These are phyloP conservation scores for Sepiola atlantica DNA, from an alignment of 2,888 invertebrate species.

Conservation along the genomic window DNA sequence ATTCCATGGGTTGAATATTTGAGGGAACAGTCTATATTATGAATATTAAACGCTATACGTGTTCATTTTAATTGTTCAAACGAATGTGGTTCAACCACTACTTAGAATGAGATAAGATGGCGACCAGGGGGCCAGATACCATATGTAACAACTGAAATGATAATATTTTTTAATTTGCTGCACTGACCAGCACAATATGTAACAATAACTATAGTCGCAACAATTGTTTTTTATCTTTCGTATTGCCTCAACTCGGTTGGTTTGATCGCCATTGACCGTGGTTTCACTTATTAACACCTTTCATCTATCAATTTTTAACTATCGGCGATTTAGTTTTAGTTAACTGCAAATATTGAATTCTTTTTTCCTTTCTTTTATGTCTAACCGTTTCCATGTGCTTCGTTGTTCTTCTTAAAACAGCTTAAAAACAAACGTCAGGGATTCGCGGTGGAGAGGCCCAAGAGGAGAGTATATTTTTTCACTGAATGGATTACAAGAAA, in stretches of 20 bases:
- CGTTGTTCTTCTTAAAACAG: not conserved
- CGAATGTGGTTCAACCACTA: no score
- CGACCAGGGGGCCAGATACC: no score
- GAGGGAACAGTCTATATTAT: no score
- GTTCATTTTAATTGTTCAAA: no score
- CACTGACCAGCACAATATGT: no score
- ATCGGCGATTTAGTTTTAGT: no score
- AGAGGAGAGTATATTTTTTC: not conserved
- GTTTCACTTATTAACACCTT: not conserved
- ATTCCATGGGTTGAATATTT: no score
- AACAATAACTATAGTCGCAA: not conserved
- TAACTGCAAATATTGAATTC: not conserved
- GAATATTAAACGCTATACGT: no score
- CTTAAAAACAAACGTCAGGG: not conserved
- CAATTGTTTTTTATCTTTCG: not conserved
- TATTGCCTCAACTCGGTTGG: not conserved
- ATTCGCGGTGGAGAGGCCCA: not conserved
- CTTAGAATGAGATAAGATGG: no score
- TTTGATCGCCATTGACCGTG: not conserved
- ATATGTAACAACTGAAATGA: no score
- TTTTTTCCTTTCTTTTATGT: not conserved
- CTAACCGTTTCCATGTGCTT: not conserved
- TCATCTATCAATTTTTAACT: not conserved
- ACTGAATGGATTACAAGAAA: not conserved
- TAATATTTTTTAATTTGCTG: no score